Base-by-base conservation (phyloP, 2,888 invertebrate species). In the Vesta saturnalis region DNA sequence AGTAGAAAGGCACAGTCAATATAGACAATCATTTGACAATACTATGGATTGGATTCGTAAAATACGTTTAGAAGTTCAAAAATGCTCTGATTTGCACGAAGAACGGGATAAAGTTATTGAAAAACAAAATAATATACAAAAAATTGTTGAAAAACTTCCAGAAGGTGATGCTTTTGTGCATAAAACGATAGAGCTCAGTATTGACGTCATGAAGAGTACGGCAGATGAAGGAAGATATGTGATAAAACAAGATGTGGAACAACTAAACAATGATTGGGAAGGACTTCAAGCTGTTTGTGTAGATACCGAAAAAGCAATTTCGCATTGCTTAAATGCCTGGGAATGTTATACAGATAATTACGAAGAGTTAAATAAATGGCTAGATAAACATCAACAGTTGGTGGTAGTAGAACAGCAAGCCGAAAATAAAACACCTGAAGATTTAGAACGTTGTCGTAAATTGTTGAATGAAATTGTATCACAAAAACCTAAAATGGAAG, bases 21-120 rank as follows among this genome's bases (percentile, higher is more conserved):
- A 94, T 84, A 94, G 94, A 80, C 92, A 92, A 75, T 90, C 92
- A 0, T 91, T 92, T 76, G 92, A 93, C 77, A 92, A 91, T 76
- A 92, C 94, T 65, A 90, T 92, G 64, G 96, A 97, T 75, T 96
- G 94, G 94, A 88, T 97, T 19, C 88, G 94, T 22, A 91, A 91
- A 77, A 89, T 91, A 14, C 90, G 93, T 78, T 87, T 93, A n/a
- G 92, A 93, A 73, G 89, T 95, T 22, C 95, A 95, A 78, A 92
- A 94, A 76, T 92, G 92, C 74, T 91, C 93, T 1, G 95, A 96
- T 81, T 92, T 94, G 0, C 95, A 95, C 79, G 96, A 96, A 1
- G 96, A 96, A 79, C 92, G 93, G 74, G 90, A 91, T 58, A 89
- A 89, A 61, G 91, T 93, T 0, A 87, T 91, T 64, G 90, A 92